Evolutionary conservation across 2,797 vertebrate species (phyloP).

Genomic region (Sebastes nivosus): DNA sequence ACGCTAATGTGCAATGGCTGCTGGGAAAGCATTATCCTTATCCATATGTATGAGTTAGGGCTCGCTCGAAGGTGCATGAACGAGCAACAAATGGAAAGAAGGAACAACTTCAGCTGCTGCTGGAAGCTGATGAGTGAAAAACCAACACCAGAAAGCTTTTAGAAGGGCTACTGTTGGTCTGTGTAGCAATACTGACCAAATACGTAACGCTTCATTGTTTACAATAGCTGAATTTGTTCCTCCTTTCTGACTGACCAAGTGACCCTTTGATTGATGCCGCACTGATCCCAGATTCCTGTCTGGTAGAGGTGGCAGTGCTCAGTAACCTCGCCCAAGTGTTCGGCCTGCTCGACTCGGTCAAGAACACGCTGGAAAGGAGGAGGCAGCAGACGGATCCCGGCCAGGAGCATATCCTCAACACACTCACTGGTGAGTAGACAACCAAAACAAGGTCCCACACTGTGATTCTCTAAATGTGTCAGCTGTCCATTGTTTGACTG

Average conservation of each 20-base stretch:
- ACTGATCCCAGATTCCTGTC: slow-evolving; percentile 78
- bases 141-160: background rate
- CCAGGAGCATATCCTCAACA: slow-evolving; percentile 89
- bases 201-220: background rate
- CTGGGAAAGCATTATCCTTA: background rate
- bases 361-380: slow-evolving; percentile 90
- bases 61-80: background rate
- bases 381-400: slow-evolving; percentile 89
- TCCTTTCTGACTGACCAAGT: slow-evolving; percentile 59
- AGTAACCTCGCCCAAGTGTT: slow-evolving; percentile 96
- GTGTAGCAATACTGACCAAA: background rate
- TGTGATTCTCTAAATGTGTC: background rate
- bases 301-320: slow-evolving; percentile 93
- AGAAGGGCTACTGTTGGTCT: background rate
- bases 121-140: background rate
- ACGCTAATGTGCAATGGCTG: background rate
- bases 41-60: background rate
- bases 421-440: slow-evolving; percentile 84
- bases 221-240: slow-evolving; percentile 47
- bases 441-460: background rate
- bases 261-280: slow-evolving; percentile 64
- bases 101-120: slow-evolving; percentile 51
- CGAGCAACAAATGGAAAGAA: slow-evolving; percentile 25
- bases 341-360: slow-evolving; percentile 92
- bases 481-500: no score